Conservation (phyloP, 2,113 vertebrate genomes). For the Mobula birostris region DNA sequence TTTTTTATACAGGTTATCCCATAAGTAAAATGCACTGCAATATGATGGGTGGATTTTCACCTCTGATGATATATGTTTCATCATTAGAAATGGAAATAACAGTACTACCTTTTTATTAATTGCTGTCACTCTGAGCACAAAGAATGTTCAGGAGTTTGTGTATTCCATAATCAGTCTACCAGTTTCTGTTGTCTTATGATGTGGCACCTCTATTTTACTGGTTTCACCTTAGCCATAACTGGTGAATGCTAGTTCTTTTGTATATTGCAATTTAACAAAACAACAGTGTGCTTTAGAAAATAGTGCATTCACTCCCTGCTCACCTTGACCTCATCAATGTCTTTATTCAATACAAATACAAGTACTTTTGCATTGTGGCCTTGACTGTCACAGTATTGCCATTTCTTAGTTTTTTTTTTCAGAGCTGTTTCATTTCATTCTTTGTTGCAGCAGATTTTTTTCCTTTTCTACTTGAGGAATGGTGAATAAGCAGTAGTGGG, state of each 20-base stretch:
- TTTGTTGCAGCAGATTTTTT: background rate
- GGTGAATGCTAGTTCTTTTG: background rate
- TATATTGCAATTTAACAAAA: background rate
- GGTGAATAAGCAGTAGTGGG: background rate
- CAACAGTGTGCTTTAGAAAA: background rate
- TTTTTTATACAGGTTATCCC: background rate
- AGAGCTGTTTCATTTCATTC: background rate
- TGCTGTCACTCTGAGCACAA: background rate
- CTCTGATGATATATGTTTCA: background rate
- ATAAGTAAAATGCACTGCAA: background rate
- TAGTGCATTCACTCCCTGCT: background rate
- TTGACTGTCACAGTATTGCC: background rate
- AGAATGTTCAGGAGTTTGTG: background rate
- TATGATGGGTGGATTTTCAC: background rate
- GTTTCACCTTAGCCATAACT: background rate
- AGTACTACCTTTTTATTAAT: background rate
- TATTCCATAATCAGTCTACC: background rate
- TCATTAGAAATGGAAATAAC: conserved; percentile 3
- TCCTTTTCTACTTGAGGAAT: background rate
- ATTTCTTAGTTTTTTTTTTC: background rate
- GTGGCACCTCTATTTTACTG: conserved; percentile 53
- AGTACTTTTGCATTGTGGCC: background rate
- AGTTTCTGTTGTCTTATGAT: conserved; percentile 40
- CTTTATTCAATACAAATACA: background rate
- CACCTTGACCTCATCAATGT: background rate